Conservation (phyloP, 2,113 vertebrate genomes). For the Thermophis baileyi region DNA sequence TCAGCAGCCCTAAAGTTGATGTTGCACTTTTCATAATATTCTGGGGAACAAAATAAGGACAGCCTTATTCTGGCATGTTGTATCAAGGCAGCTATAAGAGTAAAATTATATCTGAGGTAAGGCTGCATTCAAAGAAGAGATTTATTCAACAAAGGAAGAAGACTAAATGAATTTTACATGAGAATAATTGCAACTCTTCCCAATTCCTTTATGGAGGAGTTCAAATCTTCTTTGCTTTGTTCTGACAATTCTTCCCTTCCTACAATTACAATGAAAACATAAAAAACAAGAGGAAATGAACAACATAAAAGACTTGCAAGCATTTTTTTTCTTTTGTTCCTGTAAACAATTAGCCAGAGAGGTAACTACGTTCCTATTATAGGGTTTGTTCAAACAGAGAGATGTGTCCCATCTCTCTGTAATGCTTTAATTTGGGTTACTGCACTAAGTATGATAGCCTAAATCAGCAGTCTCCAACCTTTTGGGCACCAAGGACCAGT, state of each 20-base stretch:
- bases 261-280: constrained; percentile 74
- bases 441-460: too few relatives aligned
- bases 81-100: constrained; percentile 1
- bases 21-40: neutral
- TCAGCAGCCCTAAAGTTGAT: neutral
- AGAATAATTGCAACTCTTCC: constrained; percentile 62
- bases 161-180: constrained; percentile 68
- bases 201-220: constrained; percentile 62
- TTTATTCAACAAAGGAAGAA: constrained; percentile 39
- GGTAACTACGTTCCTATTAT: too few relatives aligned
- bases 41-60: accelerated
- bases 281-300: constrained; percentile 64
- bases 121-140: constrained; percentile 59
- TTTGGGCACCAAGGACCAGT: too few relatives aligned
- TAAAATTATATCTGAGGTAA: constrained; percentile 55
- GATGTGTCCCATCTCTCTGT: too few relatives aligned
- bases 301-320: constrained; percentile 47
- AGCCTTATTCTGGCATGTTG: neutral
- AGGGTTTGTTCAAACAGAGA: neutral
- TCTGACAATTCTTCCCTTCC: constrained; percentile 67
- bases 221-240: constrained; percentile 79
- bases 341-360: neutral
- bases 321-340: constrained; percentile 15
- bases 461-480: too few relatives aligned
- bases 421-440: too few relatives aligned